A percentile compares a stretch with the other conserved stretches of the same genome.
phyloP scores from a whole-genome alignment of 2,113 vertebrate species.

The Calyptomena viridis region DNA sequence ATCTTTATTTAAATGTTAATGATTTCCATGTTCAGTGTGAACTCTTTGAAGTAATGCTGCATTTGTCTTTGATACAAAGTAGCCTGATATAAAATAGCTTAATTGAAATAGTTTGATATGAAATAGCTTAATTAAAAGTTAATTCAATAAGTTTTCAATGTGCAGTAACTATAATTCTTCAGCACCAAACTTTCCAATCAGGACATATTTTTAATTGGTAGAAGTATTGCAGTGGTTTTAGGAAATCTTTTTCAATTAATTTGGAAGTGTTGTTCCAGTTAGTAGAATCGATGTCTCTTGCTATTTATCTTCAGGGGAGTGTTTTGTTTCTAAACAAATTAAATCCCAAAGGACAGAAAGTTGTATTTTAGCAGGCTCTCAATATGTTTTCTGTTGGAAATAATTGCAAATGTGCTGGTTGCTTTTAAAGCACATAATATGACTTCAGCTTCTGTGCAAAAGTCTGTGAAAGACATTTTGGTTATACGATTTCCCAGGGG shows the following conservation, averaged over 20 bases:
- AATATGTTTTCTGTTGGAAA: constrained; percentile 4
- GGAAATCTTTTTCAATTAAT: constrained; percentile 24
- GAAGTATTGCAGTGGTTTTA: background rate
- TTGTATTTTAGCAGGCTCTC: background rate
- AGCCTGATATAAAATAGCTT: background rate
- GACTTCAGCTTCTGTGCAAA: background rate
- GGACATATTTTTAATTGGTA: constrained; percentile 1
- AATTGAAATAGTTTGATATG: constrained; percentile 41
- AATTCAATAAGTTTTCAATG: background rate
- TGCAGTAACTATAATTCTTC: background rate
- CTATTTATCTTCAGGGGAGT: constrained; percentile 26
- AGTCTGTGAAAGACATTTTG: background rate
- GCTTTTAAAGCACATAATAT: background rate
- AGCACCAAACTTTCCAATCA: constrained; percentile 12
- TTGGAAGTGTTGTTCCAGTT: background rate
- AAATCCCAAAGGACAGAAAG: constrained; percentile 16
- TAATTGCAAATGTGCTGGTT: background rate
- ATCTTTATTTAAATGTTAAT: constrained; percentile 12
- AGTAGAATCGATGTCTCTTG: background rate
- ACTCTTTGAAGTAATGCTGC: constrained; percentile 29
- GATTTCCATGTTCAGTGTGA: background rate
- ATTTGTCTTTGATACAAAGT: constrained; percentile 23
- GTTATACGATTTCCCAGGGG: background rate
- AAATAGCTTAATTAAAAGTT: constrained; percentile 46
- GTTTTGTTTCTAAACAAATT: constrained; percentile 29